phyloP scores from a whole-genome alignment of 35 echinoderm and acorn worm species.

The Eucidaris tribuloides region DNA sequence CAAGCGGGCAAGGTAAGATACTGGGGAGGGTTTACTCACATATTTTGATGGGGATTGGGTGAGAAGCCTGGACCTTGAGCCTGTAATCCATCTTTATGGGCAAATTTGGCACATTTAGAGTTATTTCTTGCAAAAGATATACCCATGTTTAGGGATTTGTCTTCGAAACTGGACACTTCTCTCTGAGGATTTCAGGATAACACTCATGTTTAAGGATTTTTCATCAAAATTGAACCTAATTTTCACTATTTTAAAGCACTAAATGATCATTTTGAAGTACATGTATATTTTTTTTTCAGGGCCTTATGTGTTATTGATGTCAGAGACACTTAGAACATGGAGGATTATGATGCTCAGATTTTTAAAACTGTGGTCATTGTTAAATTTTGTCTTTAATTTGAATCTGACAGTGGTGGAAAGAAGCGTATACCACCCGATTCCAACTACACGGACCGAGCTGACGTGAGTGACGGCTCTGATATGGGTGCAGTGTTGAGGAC shows the following conservation, averaged over 20 bases:
- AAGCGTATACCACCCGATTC: conserved; percentile 13
- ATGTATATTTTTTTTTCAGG: neutral
- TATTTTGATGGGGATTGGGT: no score
- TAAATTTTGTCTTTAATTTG: neutral
- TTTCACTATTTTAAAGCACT: neutral
- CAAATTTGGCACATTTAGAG: no score
- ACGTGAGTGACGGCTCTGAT: neutral
- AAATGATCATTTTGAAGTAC: neutral
- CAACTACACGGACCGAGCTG: neutral
- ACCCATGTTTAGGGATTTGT: no score
- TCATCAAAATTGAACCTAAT: neutral
- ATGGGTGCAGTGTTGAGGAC: neutral
- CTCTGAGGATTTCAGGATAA: no score
- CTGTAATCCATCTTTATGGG: no score
- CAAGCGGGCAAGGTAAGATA: no score
- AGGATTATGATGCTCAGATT: neutral
- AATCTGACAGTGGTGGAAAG: neutral
- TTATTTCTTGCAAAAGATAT: no score
- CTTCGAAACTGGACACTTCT: no score
- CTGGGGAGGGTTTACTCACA: no score
- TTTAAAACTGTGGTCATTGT: neutral
- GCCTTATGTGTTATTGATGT: neutral
- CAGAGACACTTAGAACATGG: neutral
- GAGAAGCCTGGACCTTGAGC: no score
- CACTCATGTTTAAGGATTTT: no score